Percentiles rank a stretch among this genome's conserved stretches.
Conservation (phyloP, 2,888 invertebrate species). For the Microchrysa polita region DNA sequence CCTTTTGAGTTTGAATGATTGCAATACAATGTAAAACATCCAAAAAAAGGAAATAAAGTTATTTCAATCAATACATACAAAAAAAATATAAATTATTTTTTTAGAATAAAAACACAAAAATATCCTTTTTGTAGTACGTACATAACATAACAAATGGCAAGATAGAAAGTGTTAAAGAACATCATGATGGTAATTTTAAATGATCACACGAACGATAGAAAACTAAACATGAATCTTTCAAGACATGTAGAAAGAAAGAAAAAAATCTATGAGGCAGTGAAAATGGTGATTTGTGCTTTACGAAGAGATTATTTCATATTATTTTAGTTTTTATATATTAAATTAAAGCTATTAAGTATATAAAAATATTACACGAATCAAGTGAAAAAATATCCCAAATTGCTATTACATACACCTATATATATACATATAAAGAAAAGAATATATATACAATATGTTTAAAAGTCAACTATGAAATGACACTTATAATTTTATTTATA, state of each 20-base stretch:
- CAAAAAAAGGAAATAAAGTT: too few relatives aligned
- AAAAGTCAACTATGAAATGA: background rate
- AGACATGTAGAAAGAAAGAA: background rate
- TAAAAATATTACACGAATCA: background rate
- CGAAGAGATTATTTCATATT: constrained; percentile 16
- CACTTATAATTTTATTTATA: background rate
- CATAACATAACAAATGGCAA: too few relatives aligned
- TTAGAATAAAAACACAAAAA: constrained; percentile 7
- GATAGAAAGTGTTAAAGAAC: too few relatives aligned
- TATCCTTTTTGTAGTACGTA: background rate
- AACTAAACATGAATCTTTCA: background rate
- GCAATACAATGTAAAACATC: too few relatives aligned
- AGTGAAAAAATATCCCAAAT: background rate
- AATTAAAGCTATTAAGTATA: background rate
- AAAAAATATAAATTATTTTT: constrained; percentile 20
- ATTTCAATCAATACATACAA: too few relatives aligned
- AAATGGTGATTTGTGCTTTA: constrained; percentile 21
- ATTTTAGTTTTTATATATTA: constrained; percentile 20
- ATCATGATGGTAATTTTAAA: too few relatives aligned
- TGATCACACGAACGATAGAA: too few relatives aligned
- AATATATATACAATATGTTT: background rate
- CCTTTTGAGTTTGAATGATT: too few relatives aligned
- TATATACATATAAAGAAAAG: background rate
- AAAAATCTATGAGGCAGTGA: background rate
- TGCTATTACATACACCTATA: background rate